Percentiles rank a stretch among this genome's conserved stretches.
Evolutionary conservation across 2,113 vertebrate genomes (phyloP).

Genomic region (Hippocampus mohnikei): DNA sequence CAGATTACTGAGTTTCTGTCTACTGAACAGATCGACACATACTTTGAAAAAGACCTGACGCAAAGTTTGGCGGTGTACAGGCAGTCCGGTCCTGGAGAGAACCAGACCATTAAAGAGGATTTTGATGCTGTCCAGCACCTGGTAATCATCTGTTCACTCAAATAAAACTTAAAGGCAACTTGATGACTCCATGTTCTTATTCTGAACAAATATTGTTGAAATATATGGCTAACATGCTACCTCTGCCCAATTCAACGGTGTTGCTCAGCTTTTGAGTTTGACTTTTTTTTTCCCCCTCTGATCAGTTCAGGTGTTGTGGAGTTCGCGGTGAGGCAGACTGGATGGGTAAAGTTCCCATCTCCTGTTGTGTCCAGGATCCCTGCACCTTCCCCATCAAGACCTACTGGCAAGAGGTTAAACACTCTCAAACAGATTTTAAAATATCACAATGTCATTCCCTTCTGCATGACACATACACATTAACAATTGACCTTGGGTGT

Average conservation of each 20-base stretch:
- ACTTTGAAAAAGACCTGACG: conserved; percentile 58
- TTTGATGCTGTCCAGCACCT: conserved; percentile 58
- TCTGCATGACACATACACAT: neutral
- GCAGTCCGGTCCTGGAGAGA: conserved; percentile 20
- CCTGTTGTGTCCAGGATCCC: conserved; percentile 54
- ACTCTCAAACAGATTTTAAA: neutral
- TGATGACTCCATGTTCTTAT: neutral
- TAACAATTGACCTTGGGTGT: neutral
- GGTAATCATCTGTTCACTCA: conserved; percentile 28
- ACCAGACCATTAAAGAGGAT: conserved; percentile 51
- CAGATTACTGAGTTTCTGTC: neutral
- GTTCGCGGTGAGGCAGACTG: conserved; percentile 58
- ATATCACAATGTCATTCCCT: neutral
- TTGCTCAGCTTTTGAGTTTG: neutral
- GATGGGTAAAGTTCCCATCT: conserved; percentile 45
- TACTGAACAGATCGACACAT: conserved; percentile 54
- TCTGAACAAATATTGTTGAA: neutral
- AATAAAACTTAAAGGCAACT: neutral
- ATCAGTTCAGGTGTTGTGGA: conserved; percentile 67
- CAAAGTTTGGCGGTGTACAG: conserved; percentile 55
- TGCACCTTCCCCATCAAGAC: conserved; percentile 3
- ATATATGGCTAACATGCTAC: neutral
- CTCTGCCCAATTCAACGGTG: neutral
- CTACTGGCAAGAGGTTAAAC: conserved; percentile 55
- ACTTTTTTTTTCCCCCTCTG: neutral